Evolutionary conservation across 2,113 vertebrate species (phyloP).

Genomic region (Leptosomus discolor): DNA sequence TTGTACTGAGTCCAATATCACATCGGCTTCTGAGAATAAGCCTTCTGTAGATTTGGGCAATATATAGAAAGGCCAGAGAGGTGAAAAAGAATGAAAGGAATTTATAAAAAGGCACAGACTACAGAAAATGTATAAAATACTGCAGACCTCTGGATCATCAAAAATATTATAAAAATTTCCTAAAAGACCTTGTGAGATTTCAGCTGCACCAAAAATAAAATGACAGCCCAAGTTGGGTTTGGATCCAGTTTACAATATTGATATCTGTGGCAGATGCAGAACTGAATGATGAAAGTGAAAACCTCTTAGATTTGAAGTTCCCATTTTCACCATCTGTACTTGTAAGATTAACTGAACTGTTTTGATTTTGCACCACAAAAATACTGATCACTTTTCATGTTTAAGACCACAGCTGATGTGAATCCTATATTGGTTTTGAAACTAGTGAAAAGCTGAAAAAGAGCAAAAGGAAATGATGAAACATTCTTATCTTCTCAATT

Average conservation of each 20-base stretch:
- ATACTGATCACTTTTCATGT: neutral
- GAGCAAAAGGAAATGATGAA: constrained; percentile 57
- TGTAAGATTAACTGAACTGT: neutral
- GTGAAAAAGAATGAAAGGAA: neutral
- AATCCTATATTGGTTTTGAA: constrained; percentile 45
- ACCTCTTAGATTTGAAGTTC: neutral
- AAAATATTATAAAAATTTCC: constrained; percentile 16
- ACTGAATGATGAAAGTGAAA: neutral
- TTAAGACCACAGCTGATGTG: constrained; percentile 27
- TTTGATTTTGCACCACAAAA: constrained; percentile 22
- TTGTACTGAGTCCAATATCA: neutral
- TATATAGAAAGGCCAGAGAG: neutral
- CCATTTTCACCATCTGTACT: neutral
- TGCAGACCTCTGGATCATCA: neutral
- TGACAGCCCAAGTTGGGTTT: neutral
- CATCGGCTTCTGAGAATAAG: neutral
- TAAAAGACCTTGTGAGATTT: neutral
- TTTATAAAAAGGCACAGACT: neutral
- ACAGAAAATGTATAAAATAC: neutral
- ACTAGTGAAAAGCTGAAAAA: constrained; percentile 46
- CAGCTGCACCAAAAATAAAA: neutral
- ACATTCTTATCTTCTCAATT: constrained; percentile 67
- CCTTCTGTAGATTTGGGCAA: neutral
- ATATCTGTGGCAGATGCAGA: neutral
- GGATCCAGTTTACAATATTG: neutral